Base-by-base conservation (phyloP, 2,113 vertebrate genomes). In the Grammatotria lemairii region DNA sequence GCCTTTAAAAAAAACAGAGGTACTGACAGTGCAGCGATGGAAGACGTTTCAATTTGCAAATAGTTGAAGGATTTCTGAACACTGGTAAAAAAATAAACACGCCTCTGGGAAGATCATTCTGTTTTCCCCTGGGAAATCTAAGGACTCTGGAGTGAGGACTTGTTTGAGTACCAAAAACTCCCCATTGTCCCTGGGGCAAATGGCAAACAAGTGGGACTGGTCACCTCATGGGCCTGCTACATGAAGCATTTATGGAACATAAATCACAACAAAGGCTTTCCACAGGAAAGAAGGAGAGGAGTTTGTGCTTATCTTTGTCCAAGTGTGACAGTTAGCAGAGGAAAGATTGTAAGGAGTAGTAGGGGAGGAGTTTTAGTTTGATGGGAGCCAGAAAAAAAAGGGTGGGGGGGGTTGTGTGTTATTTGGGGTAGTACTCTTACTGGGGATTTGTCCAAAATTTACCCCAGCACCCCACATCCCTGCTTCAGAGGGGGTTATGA, bases 221-320 rank as follows among this genome's bases (percentile, higher is more conserved):
- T 91, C 79, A 12, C 90, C 92, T 95, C 85, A 84, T 87, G 73
- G 85, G 60, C 58, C 89, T 89, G 88, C 88, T 90, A 87, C 94
- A 94, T 93, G 90, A 91, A 91, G 91, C 93, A 91, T 97, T 97
- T 95, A 95, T 94, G 88, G 94, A 94, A 95, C 95, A 96, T 96
- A 93, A 96, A 96, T 95, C 94, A 94, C 88, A 91, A 91, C 83
- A 85, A 84, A 89, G 87, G 93, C 89, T 92, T 89, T 95, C 94
- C 85, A 84, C 83, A 21, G 92, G 82, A 92, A 88, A 84, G 84
- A 79, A 47, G 40, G 65, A 73, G n/a, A 53, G 82, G 55, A 82
- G 86, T 57, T 83, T 70, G 70, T 80, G 79, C 75, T 82, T 79
- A 35, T 86, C 31, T 85, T 58, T 88, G 84, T 90, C 70, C 54